A percentile compares a stretch with the other conserved stretches of the same genome.
Conservation (phyloP, 1,140 invertebrate species). For the Probaryconus sp. region DNA sequence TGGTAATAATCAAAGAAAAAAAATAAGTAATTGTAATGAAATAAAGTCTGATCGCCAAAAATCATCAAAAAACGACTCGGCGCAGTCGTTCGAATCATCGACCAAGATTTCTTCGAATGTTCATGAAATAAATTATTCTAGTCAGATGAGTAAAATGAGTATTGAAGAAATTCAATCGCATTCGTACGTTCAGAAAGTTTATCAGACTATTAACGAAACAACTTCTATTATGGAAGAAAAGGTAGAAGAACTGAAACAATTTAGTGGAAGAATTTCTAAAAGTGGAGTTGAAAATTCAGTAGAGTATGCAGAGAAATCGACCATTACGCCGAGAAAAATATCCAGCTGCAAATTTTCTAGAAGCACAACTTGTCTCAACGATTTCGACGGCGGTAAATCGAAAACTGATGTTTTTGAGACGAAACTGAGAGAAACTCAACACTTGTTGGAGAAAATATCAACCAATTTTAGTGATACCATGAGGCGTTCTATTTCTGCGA, state of each 20-base stretch:
- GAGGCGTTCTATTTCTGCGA: constrained; percentile 56
- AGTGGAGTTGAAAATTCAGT: background rate
- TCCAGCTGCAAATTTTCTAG: constrained; percentile 30
- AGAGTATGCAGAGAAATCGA: constrained; percentile 3
- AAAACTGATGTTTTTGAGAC: constrained; percentile 56
- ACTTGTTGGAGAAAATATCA: constrained; percentile 66
- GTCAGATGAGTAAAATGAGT: constrained; percentile 58
- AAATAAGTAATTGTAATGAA: constrained; percentile 17
- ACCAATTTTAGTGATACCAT: constrained; percentile 50
- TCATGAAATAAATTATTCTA: constrained; percentile 61
- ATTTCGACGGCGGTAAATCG: constrained; percentile 2
- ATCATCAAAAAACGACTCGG: constrained; percentile 15
- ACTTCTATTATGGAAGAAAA: constrained; percentile 68
- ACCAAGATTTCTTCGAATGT: constrained; percentile 35
- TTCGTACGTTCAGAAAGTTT: constrained; percentile 69
- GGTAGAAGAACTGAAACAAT: constrained; percentile 61
- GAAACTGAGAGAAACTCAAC: constrained; percentile 65
- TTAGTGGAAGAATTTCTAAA: constrained; percentile 26
- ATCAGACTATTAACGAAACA: constrained; percentile 67
- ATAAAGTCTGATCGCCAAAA: constrained; percentile 4
- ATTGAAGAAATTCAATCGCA: constrained; percentile 67
- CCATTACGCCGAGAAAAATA: background rate
- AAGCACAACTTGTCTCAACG: constrained; percentile 36
- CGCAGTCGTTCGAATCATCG: constrained; percentile 27
- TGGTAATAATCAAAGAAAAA: constrained; percentile 12